Evolutionary conservation across 2,888 invertebrate genomes (phyloP).

Genomic region (Platycheirus albimanus): DNA sequence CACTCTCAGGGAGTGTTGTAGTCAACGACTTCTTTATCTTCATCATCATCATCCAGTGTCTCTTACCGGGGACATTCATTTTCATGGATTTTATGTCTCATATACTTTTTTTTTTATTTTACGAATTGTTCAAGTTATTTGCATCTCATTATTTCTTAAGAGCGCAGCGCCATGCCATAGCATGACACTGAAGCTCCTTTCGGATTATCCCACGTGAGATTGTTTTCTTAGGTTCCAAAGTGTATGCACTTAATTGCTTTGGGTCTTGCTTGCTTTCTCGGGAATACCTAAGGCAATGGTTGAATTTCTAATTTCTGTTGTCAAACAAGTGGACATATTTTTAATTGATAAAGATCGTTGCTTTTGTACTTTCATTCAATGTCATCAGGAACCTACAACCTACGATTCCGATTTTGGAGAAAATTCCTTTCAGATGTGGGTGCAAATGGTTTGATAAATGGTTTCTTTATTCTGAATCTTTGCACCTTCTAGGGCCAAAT

Average conservation of each 20-base stretch:
- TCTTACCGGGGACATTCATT: slow-evolving; percentile 19
- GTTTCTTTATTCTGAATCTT: slow-evolving; percentile 22
- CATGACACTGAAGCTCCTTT: slow-evolving; percentile 45
- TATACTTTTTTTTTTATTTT: slow-evolving; percentile 17
- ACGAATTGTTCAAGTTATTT: slow-evolving; percentile 69
- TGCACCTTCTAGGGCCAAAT: slow-evolving; percentile 43
- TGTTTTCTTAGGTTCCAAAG: slow-evolving; percentile 66
- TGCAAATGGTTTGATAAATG: slow-evolving; percentile 18
- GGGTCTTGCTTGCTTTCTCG: slow-evolving; percentile 56
- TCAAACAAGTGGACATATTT: slow-evolving; percentile 46
- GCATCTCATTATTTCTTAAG: slow-evolving; percentile 68
- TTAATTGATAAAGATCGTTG: slow-evolving; percentile 60
- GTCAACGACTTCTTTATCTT: slow-evolving; percentile 56
- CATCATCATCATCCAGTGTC: slow-evolving; percentile 28
- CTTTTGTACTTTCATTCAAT: slow-evolving; percentile 49
- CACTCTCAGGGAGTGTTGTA: slow-evolving; percentile 26
- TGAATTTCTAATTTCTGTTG: slow-evolving; percentile 67
- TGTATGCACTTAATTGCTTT: slow-evolving; percentile 62
- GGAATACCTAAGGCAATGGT: slow-evolving; percentile 31
- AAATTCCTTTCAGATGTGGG: slow-evolving; percentile 6
- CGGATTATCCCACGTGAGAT: slow-evolving; percentile 70
- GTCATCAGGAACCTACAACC: background rate
- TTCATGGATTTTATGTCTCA: slow-evolving; percentile 28
- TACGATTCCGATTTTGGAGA: background rate
- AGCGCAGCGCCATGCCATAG: slow-evolving; percentile 23